Evolutionary conservation across 2,888 invertebrate species (phyloP), one percentile per base, ranked within the genome.

Genomic region (Tetranychus piercei): DNA sequence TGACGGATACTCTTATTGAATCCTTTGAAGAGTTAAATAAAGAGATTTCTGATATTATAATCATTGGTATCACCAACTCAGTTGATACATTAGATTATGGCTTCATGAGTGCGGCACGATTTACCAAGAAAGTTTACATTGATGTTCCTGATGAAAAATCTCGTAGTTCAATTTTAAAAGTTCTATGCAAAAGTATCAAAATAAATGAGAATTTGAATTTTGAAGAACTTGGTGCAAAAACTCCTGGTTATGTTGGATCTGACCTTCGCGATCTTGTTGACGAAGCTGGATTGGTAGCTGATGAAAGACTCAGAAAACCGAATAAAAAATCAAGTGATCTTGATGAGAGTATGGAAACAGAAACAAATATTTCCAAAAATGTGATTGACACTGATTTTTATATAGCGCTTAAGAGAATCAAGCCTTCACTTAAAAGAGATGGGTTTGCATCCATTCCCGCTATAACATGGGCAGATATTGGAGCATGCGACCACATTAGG

Each of bases 391-490:
- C 44, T 43, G 75, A 77, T 74, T 77, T 77, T 69, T 75, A 87
- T 75, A 85, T 85, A 79, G 94, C 94, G 6, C 82, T 93, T 44
- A 89, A 90, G 81, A 85, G 87, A 75, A 89, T 94, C 7, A 92
- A 93, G 81, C 96, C 96, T 0, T 92, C 93, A 73, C 90, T 94
- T 0, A 95, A 94, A 80, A 86, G 96, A 79, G 97, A 99, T 85
- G 97, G 97, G 73, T 96, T 99, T 83, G 92, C 92, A 1, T 95
- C 95, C 0, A 93, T 99, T 18, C 97, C 99, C 2, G 93, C 94
- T 84, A 92, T 93, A 1, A 92, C 92, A 1, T 99, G 97, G 97
- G 88, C 92, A 66, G 94, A 99, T 84, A 88, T 99, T 78, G 99
- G 99, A 0, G 95, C 96, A 0, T 83, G 99, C 73, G 86, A 86